A percentile compares a stretch with the other conserved stretches of the same genome.
phyloP scores from a whole-genome alignment of 1,140 invertebrate genomes.

The Drosophila arawakana region DNA sequence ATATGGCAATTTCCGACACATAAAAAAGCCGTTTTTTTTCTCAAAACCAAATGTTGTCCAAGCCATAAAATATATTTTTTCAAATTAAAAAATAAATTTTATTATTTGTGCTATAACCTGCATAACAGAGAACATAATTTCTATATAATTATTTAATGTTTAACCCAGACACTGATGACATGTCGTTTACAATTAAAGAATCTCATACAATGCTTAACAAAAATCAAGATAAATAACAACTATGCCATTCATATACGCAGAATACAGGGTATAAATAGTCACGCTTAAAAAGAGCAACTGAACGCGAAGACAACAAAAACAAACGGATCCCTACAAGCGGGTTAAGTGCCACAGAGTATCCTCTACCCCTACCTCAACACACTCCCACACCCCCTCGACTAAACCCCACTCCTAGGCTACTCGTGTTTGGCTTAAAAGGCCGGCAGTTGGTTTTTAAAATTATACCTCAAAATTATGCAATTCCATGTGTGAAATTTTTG shows the following conservation, averaged over 20 bases:
- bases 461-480: conserved; percentile 64
- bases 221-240: neutral
- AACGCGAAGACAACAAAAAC: conserved; percentile 23
- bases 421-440: conserved; percentile 13
- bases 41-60: too few relatives aligned
- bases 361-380: neutral
- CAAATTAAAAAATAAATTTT: too few relatives aligned
- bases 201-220: too few relatives aligned
- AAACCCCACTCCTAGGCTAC: neutral
- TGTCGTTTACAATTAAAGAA: too few relatives aligned
- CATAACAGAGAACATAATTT: too few relatives aligned
- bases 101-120: too few relatives aligned
- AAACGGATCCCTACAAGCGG: conserved; percentile 27
- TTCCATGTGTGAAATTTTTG: conserved; percentile 59
- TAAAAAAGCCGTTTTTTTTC: too few relatives aligned
- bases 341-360: conserved; percentile 37
- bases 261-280: conserved; percentile 11
- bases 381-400: neutral
- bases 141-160: too few relatives aligned
- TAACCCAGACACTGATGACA: too few relatives aligned
- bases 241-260: neutral
- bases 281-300: conserved; percentile 36
- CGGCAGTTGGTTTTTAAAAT: conserved; percentile 38
- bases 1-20: too few relatives aligned
- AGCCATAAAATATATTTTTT: too few relatives aligned